Evolutionary conservation across 2,888 invertebrate species (phyloP).

Genomic region (Campaea margaritaria): DNA sequence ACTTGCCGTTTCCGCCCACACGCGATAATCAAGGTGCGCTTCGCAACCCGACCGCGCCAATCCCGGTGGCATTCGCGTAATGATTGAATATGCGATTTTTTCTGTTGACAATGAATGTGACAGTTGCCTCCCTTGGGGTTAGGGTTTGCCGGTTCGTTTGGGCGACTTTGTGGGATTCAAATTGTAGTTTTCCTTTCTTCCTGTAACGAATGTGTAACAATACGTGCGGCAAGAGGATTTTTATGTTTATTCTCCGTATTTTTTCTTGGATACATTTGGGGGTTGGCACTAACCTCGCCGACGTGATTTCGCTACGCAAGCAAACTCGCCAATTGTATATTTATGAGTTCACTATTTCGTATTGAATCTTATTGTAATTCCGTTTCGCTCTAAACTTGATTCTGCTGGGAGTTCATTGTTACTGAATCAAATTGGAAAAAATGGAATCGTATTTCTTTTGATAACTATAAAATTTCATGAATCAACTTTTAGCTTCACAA

Average conservation of each 20-base stretch:
- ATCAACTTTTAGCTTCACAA: conserved; percentile 18
- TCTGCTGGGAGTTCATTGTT: conserved; percentile 35
- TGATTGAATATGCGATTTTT: conserved; percentile 57
- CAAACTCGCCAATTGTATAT: conserved; percentile 81
- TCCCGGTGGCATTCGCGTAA: conserved; percentile 47
- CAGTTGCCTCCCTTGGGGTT: conserved; percentile 64
- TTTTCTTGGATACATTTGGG: conserved; percentile 69
- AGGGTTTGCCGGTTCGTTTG: conserved; percentile 79
- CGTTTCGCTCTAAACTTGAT: conserved; percentile 37
- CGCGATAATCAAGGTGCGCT: conserved; percentile 25
- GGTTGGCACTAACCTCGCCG: conserved; percentile 59
- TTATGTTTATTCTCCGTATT: conserved; percentile 60
- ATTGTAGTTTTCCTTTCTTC: conserved; percentile 74
- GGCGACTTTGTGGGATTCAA: conserved; percentile 75
- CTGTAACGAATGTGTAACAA: conserved; percentile 78
- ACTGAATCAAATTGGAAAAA: conserved; percentile 30
- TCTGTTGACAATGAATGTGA: conserved; percentile 61
- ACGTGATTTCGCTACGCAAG: conserved; percentile 77
- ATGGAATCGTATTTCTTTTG: conserved; percentile 22
- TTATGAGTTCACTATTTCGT: conserved; percentile 79
- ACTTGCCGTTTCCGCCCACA: background rate
- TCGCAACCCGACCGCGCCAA: conserved; percentile 17
- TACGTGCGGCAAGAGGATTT: conserved; percentile 78
- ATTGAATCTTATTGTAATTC: conserved; percentile 47
- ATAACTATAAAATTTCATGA: conserved; percentile 14